Evolutionary conservation across 2,888 invertebrate species (phyloP).

Genomic region (Leptinotarsa peninsularis): DNA sequence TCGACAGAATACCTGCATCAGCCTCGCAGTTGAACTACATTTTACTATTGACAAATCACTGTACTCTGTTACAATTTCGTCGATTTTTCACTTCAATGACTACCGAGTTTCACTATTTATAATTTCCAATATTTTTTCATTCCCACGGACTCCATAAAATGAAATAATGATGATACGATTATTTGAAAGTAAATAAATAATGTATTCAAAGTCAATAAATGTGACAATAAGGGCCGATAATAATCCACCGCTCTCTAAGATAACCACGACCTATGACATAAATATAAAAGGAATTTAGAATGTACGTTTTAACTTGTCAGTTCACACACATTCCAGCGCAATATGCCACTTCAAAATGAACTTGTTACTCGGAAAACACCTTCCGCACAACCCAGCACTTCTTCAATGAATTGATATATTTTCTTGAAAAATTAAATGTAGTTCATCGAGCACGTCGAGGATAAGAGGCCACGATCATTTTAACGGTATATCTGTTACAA

Average conservation of each 20-base stretch:
- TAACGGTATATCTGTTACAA: constrained; percentile 50
- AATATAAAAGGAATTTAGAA: constrained; percentile 46
- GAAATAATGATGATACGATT: not conserved
- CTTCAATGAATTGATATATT: constrained; percentile 23
- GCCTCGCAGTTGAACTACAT: constrained; percentile 42
- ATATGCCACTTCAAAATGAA: constrained; percentile 8
- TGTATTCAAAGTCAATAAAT: not conserved
- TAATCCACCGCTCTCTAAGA: constrained; percentile 17
- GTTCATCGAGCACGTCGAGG: constrained; percentile 46
- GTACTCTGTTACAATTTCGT: constrained; percentile 28
- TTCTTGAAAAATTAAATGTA: constrained; percentile 48
- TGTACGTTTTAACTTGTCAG: constrained; percentile 28
- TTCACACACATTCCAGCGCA: constrained; percentile 24
- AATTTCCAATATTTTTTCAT: constrained; percentile 11
- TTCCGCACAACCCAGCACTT: constrained; percentile 16
- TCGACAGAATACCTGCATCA: constrained; percentile 30
- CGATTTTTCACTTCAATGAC: constrained; percentile 21
- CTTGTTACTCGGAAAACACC: not conserved
- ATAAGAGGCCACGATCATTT: constrained; percentile 50
- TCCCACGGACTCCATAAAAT: not conserved
- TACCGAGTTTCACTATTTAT: not conserved
- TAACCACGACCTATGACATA: constrained; percentile 44
- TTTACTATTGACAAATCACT: constrained; percentile 37
- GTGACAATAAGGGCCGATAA: constrained; percentile 27
- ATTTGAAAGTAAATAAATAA: constrained; percentile 24